Conservation (phyloP, 2,113 vertebrate genomes). For the Osmerus mordax region DNA sequence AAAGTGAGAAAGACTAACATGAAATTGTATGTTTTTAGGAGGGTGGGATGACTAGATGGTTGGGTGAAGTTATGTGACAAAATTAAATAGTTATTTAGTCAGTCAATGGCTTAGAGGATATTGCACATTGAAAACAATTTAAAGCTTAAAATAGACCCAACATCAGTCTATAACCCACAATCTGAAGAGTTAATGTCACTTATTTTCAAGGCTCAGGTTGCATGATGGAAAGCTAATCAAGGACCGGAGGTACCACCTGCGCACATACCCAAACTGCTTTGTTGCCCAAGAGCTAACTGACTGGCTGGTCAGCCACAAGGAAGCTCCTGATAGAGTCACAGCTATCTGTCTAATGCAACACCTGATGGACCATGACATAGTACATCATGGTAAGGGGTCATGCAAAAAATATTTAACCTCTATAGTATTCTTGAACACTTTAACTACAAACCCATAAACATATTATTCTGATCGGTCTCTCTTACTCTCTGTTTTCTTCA, state of each 20-base stretch:
- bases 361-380: slow-evolving; percentile 83
- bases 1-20: neutral
- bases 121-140: too few relatives aligned
- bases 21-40: neutral
- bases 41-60: neutral
- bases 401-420: neutral
- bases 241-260: slow-evolving; percentile 77
- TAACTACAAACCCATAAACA: too few relatives aligned
- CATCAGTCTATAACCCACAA: too few relatives aligned
- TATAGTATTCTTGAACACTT: too few relatives aligned
- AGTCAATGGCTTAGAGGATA: too few relatives aligned
- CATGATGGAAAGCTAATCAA: slow-evolving; percentile 84
- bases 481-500: slow-evolving; percentile 34
- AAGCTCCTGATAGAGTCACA: slow-evolving; percentile 74
- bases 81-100: too few relatives aligned
- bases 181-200: neutral
- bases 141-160: too few relatives aligned
- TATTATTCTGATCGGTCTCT: slow-evolving; percentile 1
- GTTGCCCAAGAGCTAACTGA: slow-evolving; percentile 81
- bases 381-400: slow-evolving; percentile 79
- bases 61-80: neutral
- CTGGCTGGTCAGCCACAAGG: slow-evolving; percentile 82
- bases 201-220: slow-evolving; percentile 71
- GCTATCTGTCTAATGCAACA: slow-evolving; percentile 81
- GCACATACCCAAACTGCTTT: slow-evolving; percentile 85